Conservation (phyloP, 2,113 vertebrate species). For the Pelmatolapia mariae region DNA sequence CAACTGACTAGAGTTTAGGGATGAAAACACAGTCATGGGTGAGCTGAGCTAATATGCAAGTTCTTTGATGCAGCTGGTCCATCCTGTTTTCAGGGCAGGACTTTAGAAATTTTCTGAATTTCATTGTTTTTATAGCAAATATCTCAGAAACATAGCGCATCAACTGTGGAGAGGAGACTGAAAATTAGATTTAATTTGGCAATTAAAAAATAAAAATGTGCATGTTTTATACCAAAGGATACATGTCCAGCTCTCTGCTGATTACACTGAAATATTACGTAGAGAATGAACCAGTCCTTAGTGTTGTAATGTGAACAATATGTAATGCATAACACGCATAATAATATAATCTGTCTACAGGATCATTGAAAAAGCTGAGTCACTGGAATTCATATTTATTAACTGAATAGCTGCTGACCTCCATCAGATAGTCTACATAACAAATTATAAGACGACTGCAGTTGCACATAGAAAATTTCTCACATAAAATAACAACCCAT, state of each 20-base stretch:
- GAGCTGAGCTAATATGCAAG: conserved; percentile 3
- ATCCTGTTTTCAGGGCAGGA: background rate
- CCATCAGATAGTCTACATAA: background rate
- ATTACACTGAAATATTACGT: background rate
- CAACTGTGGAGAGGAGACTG: background rate
- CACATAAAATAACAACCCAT: background rate
- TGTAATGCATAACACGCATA: background rate
- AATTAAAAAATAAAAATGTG: background rate
- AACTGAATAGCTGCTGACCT: background rate
- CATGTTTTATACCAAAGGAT: background rate
- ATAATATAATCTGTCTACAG: background rate
- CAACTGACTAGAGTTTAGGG: background rate
- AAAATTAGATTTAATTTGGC: background rate
- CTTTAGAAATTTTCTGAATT: background rate
- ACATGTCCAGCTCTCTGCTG: background rate
- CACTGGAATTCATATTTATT: background rate
- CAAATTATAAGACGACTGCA: background rate
- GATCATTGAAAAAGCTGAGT: background rate
- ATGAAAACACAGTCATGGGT: background rate
- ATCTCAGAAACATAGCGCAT: background rate
- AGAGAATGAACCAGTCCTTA: background rate
- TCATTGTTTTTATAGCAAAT: background rate
- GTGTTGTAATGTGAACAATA: background rate
- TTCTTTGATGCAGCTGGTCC: background rate
- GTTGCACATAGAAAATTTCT: background rate